Percentiles rank a stretch among this genome's conserved stretches.
These are phyloP conservation scores for Pocillopora meandrina DNA, from an alignment of 92 coral and sea anemone genomes.

Conservation along the genomic window DNA sequence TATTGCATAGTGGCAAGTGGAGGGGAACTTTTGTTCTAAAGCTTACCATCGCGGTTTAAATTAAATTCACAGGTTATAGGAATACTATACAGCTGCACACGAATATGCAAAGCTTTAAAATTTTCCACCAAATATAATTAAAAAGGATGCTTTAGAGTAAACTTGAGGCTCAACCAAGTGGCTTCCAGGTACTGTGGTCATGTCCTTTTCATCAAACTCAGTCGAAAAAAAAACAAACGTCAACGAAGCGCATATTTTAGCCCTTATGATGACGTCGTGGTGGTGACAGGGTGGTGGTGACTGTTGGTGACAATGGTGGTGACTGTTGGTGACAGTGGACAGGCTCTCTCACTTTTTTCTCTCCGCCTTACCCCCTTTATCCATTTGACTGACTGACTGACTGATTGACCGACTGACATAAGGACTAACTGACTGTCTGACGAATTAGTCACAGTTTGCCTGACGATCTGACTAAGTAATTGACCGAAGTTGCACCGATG, in stretches of 20 bases:
- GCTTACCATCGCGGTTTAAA: neutral
- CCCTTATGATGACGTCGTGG: constrained; percentile 15
- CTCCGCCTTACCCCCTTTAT: no score
- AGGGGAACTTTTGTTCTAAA: neutral
- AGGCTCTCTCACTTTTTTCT: no score
- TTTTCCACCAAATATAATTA: neutral
- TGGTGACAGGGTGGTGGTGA: constrained; percentile 20
- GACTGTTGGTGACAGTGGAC: neutral
- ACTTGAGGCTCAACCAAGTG: neutral
- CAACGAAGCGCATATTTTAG: constrained; percentile 17
- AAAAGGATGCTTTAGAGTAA: neutral
- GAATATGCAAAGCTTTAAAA: neutral
- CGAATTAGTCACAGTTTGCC: no score
- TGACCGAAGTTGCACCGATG: no score
- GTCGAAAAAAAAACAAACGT: neutral
- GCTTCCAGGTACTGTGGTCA: neutral
- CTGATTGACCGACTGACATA: no score
- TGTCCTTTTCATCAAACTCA: neutral
- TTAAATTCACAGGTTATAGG: neutral
- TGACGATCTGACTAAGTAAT: no score
- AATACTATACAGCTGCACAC: neutral
- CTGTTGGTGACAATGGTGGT: constrained; percentile 25
- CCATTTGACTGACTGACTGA: no score
- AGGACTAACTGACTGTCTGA: no score
- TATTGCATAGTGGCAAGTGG: neutral